Conservation (phyloP, 2,888 invertebrate species). For the Apocheima hispidaria region DNA sequence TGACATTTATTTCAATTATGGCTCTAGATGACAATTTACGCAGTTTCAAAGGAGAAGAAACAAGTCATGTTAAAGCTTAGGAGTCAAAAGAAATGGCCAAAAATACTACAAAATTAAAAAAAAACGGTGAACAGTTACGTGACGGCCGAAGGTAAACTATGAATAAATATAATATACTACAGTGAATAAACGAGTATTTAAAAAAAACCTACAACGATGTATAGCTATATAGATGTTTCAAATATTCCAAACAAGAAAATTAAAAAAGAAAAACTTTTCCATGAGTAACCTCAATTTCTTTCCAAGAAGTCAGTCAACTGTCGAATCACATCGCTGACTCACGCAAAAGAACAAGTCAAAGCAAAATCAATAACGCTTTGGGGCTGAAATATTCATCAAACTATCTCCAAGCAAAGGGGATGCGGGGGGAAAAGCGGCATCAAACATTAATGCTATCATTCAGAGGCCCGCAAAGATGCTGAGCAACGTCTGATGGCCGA, state of each 20-base stretch:
- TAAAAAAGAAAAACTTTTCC: not conserved
- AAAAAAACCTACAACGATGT: too few relatives aligned
- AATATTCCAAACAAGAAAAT: not conserved
- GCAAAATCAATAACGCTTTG: constrained; percentile 65
- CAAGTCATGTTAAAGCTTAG: too few relatives aligned
- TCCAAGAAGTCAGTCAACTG: constrained; percentile 15
- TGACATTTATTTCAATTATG: too few relatives aligned
- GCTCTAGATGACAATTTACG: too few relatives aligned
- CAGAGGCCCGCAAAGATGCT: constrained; percentile 76
- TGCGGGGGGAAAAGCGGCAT: constrained; percentile 65
- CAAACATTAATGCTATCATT: constrained; percentile 81
- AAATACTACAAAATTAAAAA: too few relatives aligned
- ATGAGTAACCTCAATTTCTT: not conserved
- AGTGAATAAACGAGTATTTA: too few relatives aligned
- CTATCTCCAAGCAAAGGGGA: constrained; percentile 55
- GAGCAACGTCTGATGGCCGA: constrained; percentile 77
- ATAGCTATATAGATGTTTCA: too few relatives aligned
- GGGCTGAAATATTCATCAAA: constrained; percentile 67
- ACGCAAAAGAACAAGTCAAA: constrained; percentile 40
- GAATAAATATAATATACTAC: too few relatives aligned
- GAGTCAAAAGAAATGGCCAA: too few relatives aligned
- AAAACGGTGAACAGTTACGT: too few relatives aligned
- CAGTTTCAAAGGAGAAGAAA: too few relatives aligned
- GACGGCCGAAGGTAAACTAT: too few relatives aligned
- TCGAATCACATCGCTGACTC: constrained; percentile 21